These are phyloP conservation scores for Scaptomyza hsui DNA, from an alignment of 1,140 invertebrate genomes.

Conservation along the genomic window DNA sequence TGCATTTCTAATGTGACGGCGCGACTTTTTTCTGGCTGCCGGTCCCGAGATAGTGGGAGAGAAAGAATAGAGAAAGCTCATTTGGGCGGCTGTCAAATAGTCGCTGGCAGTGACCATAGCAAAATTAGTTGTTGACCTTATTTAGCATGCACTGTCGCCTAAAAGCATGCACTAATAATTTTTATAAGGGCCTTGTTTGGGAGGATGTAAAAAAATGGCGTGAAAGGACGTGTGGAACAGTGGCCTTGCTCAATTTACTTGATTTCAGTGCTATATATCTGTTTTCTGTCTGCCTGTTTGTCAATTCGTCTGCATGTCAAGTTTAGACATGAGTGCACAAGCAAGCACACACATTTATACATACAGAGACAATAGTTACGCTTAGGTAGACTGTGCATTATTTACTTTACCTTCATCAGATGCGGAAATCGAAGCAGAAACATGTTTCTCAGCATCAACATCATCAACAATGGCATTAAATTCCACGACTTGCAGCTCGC, in stretches of 20 bases:
- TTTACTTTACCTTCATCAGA: constrained; percentile 82
- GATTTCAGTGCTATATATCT: constrained; percentile 70
- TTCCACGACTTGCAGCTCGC: constrained; percentile 65
- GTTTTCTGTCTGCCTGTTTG: constrained; percentile 34
- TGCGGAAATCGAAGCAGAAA: constrained; percentile 55
- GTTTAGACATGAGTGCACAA: constrained; percentile 68
- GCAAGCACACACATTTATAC: constrained; percentile 13
- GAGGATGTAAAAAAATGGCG: neutral
- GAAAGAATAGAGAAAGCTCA: constrained; percentile 25
- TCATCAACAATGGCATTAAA: constrained; percentile 69
- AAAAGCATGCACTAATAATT: constrained; percentile 80
- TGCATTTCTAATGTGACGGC: constrained; percentile 68
- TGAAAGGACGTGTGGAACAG: constrained; percentile 24
- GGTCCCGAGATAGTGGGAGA: neutral
- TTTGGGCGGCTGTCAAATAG: constrained; percentile 59
- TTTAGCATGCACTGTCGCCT: constrained; percentile 61
- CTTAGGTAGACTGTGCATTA: constrained; percentile 60
- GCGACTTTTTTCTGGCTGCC: constrained; percentile 48
- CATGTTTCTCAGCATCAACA: constrained; percentile 59
- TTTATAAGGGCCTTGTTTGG: constrained; percentile 74
- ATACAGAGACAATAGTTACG: constrained; percentile 13
- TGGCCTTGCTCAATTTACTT: constrained; percentile 79
- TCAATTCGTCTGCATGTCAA: constrained; percentile 51
- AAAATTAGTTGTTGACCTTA: constrained; percentile 70
- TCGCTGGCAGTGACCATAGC: constrained; percentile 50